Evolutionary conservation across 2,888 invertebrate species (phyloP).

Genomic region (Caenorhabditis sp.): DNA sequence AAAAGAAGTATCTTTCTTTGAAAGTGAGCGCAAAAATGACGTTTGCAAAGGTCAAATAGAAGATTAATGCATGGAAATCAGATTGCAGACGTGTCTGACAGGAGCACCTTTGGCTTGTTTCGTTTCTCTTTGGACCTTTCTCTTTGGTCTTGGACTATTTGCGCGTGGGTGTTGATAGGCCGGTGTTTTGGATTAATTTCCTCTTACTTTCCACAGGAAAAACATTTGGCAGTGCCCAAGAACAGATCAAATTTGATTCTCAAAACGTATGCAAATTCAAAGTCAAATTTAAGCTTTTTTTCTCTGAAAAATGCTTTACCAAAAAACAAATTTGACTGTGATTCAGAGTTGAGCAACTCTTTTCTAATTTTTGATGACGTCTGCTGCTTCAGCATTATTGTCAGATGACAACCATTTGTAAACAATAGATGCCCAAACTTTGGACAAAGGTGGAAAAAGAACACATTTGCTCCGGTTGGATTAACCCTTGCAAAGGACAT

Average conservation of each 20-base stretch:
- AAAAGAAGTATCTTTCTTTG: neutral
- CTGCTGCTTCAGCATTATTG: neutral
- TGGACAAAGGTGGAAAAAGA: conserved; percentile 27
- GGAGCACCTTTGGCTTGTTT: neutral
- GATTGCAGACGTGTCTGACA: neutral
- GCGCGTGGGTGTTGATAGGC: neutral
- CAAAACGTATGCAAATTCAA: conserved; percentile 6
- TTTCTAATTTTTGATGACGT: conserved; percentile 16
- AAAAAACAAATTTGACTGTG: neutral
- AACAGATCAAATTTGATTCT: conserved; percentile 1
- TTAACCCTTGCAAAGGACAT: conserved; percentile 56
- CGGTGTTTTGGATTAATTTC: neutral
- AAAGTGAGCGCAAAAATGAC: conserved; percentile 16
- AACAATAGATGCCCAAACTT: conserved; percentile 28
- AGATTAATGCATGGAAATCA: conserved; percentile 27
- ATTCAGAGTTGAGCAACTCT: no score
- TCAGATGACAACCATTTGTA: conserved; percentile 29
- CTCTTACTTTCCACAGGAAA: neutral
- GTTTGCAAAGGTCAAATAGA: conserved; percentile 18
- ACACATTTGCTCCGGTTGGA: conserved; percentile 55
- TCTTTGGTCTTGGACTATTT: neutral
- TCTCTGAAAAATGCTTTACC: neutral
- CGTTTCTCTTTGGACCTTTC: conserved; percentile 8
- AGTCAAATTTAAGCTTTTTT: neutral
- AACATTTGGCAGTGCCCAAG: neutral